Base-by-base conservation (phyloP, 2,797 vertebrate species). In the Brachyrhaphis roseni region DNA sequence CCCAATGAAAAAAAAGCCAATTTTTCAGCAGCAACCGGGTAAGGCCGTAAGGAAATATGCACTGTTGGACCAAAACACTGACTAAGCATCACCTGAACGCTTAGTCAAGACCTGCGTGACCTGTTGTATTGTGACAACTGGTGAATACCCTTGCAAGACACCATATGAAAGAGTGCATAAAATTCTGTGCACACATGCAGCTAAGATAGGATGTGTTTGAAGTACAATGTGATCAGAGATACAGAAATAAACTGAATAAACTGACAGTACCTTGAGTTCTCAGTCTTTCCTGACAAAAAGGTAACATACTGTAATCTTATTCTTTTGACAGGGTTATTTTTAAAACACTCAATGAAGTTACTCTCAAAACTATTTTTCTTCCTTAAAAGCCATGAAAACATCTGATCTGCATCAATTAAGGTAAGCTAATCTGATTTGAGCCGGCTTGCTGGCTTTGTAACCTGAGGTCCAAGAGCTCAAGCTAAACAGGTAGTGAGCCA, bases 401-500 rank as follows among this genome's bases (percentile, higher is more conserved):
- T 64, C 73, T 68, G 77, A 91, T 86, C 86, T 76, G 26, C 79
- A 78, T 59, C 82, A 85, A 57, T 86, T 85, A 82, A 68, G 28
- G 76, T 43, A 82, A 81, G 72, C 73, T 83, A 84, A 92, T 87
- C 82, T 86, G 88, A 90, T 91, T 78, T 51, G 73, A 83, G 77
- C 23, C 76, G 70, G 55, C 0, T 86, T 75, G 74, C 82, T 87
- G 80, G 75, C 81, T 87, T 79, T 84, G 90, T 87, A 89, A 92
- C 91, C 91, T 77, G 85, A 90, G 82, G 86, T 87, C 75, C 62
- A 81, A 8, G 62, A 77, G 89, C 82, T 80, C 80, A 6, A 46
- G 31, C 88, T 89, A 89, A 92, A 90, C 88, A 87, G 83, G 78
- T 92, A 90, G 91, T 85, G 82, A 86, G 68, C 39, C 86, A 78